Evolutionary conservation across 2,888 invertebrate genomes (phyloP), one percentile per base, ranked within the genome.

Genomic region (Drosophila affinis): DNA sequence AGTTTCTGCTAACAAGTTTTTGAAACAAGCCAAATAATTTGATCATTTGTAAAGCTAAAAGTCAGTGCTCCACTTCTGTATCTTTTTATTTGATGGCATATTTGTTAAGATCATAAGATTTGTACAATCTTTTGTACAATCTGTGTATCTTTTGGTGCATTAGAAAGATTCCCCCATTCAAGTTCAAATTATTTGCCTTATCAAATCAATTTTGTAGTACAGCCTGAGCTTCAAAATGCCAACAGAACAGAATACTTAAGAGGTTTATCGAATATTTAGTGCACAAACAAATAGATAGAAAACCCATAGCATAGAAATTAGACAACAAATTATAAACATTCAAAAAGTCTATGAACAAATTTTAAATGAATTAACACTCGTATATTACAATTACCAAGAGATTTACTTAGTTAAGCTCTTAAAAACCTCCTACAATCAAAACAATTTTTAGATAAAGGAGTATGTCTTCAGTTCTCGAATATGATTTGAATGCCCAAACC

Each of bases 221-320:
- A 7, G 27, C 29, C 29, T 14, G 48, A 48, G 55, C 47, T 65
- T 54, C 0, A 17, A 29, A 61, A 24, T 48, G n/a, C 39, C 29
- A 14, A 21, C 49, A 14, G 21, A 10, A 17, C 21, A 12, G 34
- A 63, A 64, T 54, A 21, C 34, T 64, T 10, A 21, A 10, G 17
- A 17, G 32, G n/a, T 39, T 12, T 34, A 32, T 45, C 7, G 32
- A 51, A 17, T 62, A 27, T 17, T 24, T 48, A 44, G 32, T 53
- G 34, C 12, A 64, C 34, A 24, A 24, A 65, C 55, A 65, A 49
- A 32, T 63, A 64, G 47, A 51, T 62, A 62, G 63, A 62, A 62
- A 12, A 4, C 24, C 24, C 34, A 51, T 5, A 45, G 24, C 32
- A 39, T 61, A 39, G n/a, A 24, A 18, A 44, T 32, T 44, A 49